These are phyloP conservation scores for Montipora capitata DNA, from an alignment of 92 coral and sea anemone species.

Conservation along the genomic window DNA sequence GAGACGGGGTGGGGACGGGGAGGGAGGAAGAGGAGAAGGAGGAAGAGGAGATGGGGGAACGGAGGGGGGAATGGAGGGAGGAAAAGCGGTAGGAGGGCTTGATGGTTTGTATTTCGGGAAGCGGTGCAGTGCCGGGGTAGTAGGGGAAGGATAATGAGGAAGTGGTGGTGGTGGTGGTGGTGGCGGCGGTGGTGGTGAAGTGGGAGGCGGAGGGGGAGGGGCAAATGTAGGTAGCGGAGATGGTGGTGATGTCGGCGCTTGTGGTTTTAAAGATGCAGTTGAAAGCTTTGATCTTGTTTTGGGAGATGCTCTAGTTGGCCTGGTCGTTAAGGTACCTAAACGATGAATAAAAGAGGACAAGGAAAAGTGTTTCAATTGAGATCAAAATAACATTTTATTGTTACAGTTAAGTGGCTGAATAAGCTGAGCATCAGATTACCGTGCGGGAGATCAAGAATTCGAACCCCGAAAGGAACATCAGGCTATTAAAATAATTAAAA, in stretches of 20 bases:
- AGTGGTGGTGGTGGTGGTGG: slow-evolving; percentile 26
- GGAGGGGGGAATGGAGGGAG: background rate
- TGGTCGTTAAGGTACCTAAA: slow-evolving; percentile 16
- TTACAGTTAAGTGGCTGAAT: too few species aligned
- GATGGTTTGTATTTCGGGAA: background rate
- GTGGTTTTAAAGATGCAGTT: background rate
- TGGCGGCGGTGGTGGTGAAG: slow-evolving; percentile 2
- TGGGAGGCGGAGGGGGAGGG: background rate
- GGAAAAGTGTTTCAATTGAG: background rate
- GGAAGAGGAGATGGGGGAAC: background rate
- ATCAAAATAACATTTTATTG: too few species aligned
- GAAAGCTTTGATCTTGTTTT: background rate
- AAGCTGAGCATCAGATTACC: too few species aligned
- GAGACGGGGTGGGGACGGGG: slow-evolving; percentile 20
- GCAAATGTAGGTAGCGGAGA: background rate
- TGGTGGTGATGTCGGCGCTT: background rate
- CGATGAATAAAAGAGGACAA: background rate
- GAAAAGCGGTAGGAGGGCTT: background rate
- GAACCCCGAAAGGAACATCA: too few species aligned
- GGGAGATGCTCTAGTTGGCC: slow-evolving; percentile 14
- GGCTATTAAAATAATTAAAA: too few species aligned
- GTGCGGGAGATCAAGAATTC: too few species aligned
- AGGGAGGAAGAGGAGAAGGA: slow-evolving; percentile 22
- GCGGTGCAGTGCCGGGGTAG: background rate
- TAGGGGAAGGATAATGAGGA: background rate